A percentile compares a stretch with the other conserved stretches of the same genome.
Conservation (phyloP, 2,113 vertebrate species). For the Corapipo altera region DNA sequence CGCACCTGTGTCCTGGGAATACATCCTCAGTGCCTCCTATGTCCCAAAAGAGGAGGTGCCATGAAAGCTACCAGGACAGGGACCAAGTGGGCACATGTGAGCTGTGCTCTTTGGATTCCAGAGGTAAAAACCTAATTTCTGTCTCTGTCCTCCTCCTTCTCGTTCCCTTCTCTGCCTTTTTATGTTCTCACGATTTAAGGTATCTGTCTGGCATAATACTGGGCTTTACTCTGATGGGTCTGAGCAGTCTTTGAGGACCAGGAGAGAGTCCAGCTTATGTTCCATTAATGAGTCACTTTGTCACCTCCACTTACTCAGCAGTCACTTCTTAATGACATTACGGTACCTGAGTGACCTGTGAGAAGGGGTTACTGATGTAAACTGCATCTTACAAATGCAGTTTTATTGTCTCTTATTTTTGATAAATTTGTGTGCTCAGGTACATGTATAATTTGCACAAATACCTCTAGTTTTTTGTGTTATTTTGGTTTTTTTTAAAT, state of each 20-base stretch:
- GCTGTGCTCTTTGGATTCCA: constrained; percentile 98
- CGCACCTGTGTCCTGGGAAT: constrained; percentile 92
- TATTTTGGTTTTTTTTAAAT: too few relatives aligned
- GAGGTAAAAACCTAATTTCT: constrained; percentile 80
- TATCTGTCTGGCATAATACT: background rate
- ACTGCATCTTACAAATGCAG: background rate
- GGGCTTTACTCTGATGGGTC: background rate
- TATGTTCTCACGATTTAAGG: background rate
- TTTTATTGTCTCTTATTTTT: background rate
- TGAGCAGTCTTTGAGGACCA: background rate
- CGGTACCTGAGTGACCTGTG: background rate
- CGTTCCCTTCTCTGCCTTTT: background rate
- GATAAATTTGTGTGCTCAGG: background rate
- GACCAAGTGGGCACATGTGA: constrained; percentile 96
- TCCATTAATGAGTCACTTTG: background rate
- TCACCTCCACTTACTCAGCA: background rate
- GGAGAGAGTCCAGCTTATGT: background rate
- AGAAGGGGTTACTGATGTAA: background rate
- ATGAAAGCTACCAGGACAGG: constrained; percentile 96
- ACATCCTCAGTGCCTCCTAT: constrained; percentile 92
- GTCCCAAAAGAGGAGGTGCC: constrained; percentile 94
- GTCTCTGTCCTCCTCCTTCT: background rate
- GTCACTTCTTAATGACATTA: background rate
- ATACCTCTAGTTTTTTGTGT: background rate
- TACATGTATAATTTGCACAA: background rate